These are phyloP conservation scores for Orthochromis indermauri DNA, from an alignment of 2,113 vertebrate genomes.

Conservation along the genomic window DNA sequence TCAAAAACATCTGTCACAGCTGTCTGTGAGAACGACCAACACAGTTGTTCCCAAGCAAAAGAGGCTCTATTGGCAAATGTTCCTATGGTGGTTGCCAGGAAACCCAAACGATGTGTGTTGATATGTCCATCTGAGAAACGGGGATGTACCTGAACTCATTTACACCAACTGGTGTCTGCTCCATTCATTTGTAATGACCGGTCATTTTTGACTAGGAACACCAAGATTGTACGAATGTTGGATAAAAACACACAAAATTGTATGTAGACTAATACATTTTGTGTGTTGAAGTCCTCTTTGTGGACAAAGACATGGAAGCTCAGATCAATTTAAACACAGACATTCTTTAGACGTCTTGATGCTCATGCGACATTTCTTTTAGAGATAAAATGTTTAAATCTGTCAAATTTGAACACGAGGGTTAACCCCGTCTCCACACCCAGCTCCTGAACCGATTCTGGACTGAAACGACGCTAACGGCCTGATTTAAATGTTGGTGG, in stretches of 20 bases:
- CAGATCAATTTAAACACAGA: background rate
- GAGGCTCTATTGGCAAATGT: background rate
- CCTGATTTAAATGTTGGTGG: background rate
- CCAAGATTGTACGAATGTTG: background rate
- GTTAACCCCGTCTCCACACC: background rate
- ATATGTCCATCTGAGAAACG: fast-evolving
- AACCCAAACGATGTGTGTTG: background rate
- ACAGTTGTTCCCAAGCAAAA: background rate
- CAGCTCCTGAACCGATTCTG: background rate
- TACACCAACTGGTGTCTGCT: background rate
- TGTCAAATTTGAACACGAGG: background rate
- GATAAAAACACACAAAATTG: background rate
- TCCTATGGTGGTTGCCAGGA: background rate
- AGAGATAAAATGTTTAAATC: background rate
- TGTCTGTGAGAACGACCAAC: background rate
- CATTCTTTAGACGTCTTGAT: background rate
- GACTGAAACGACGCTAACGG: fast-evolving
- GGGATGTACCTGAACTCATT: background rate
- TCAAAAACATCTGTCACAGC: background rate
- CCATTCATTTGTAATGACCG: background rate
- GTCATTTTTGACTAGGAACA: background rate
- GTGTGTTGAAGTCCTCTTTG: background rate
- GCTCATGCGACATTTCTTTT: fast-evolving
- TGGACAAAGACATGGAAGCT: background rate
- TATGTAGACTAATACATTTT: background rate